Evolutionary conservation across 2,113 vertebrate species (phyloP).

Genomic region (Hemiscyllium ocellatum): DNA sequence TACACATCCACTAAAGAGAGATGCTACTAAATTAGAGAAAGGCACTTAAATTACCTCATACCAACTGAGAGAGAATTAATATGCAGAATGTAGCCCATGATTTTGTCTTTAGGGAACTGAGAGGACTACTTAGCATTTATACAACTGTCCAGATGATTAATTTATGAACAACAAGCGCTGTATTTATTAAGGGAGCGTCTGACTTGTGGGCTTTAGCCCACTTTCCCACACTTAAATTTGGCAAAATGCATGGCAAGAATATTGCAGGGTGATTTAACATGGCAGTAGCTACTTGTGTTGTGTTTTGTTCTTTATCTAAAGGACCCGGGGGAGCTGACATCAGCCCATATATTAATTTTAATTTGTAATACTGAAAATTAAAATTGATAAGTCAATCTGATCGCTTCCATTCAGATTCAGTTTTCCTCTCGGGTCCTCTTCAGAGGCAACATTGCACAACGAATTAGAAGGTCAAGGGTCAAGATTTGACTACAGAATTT

Average conservation of each 20-base stretch:
- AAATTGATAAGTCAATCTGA: not conserved
- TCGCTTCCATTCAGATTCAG: not conserved
- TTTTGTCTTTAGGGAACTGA: not conserved
- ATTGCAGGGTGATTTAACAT: not conserved
- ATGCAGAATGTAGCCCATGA: not conserved
- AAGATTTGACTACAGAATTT: not conserved
- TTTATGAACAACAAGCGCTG: conserved; percentile 4
- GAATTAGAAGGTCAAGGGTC: not conserved
- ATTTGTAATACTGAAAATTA: not conserved
- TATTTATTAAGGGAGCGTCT: not conserved
- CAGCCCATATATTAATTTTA: not conserved
- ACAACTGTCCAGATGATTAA: conserved; percentile 34
- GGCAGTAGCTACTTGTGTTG: not conserved
- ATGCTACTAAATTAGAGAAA: not conserved
- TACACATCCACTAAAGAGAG: not conserved
- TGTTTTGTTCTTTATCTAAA: not conserved
- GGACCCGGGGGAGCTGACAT: not conserved
- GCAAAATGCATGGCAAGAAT: not conserved
- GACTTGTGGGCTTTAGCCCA: not conserved
- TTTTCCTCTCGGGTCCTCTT: not conserved
- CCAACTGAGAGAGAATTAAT: conserved; percentile 8
- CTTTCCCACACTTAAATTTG: not conserved
- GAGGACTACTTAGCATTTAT: conserved; percentile 18
- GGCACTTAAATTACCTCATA: not conserved
- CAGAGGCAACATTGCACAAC: not conserved